Evolutionary conservation across 2,888 invertebrate genomes (phyloP).

Genomic region (Microctonus hyperodae): DNA sequence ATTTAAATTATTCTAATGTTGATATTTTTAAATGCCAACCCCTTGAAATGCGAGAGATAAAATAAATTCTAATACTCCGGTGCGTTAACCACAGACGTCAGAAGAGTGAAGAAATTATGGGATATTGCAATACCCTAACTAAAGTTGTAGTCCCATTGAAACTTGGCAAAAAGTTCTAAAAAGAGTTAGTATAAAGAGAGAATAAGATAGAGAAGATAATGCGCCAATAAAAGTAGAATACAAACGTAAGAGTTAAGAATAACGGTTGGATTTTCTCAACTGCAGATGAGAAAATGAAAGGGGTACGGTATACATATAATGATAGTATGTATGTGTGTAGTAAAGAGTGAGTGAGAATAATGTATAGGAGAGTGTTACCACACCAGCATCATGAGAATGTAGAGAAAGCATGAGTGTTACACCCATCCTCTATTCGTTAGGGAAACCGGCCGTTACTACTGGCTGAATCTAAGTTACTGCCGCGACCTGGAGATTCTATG

Average conservation of each 20-base stretch:
- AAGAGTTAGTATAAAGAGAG: not conserved
- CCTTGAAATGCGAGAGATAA: not conserved
- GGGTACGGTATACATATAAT: no score
- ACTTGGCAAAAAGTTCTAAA: not conserved
- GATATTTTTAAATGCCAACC: not conserved
- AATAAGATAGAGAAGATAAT: conserved; percentile 33
- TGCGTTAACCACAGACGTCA: not conserved
- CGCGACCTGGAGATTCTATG: conserved; percentile 51
- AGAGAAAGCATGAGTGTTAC: conserved; percentile 27
- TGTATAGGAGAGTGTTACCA: no score
- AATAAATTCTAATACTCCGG: not conserved
- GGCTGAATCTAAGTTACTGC: conserved; percentile 51
- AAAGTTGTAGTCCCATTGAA: not conserved
- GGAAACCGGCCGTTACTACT: conserved; percentile 41
- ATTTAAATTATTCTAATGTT: not conserved
- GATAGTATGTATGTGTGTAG: no score
- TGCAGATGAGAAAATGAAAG: not conserved
- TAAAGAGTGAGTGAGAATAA: conserved; percentile 16
- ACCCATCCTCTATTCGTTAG: conserved; percentile 28
- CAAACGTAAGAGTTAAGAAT: conserved; percentile 13
- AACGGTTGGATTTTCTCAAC: not conserved
- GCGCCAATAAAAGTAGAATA: conserved; percentile 40
- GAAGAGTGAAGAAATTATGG: not conserved
- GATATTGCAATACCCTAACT: not conserved
- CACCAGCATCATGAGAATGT: conserved; percentile 15